Conservation (phyloP, 2,888 invertebrate species). For the Microctonus aethiopoides region DNA sequence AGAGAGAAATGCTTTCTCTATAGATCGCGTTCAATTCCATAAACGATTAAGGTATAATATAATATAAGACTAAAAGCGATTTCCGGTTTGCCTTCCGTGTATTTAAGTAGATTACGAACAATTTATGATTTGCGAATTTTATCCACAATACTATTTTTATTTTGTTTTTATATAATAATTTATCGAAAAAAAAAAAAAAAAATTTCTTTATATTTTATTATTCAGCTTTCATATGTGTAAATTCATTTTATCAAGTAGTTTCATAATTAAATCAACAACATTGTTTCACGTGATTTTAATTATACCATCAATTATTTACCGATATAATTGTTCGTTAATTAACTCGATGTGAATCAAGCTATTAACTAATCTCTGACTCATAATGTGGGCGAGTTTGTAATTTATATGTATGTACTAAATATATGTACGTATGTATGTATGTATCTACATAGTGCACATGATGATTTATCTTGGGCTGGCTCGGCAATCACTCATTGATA, state of each 20-base stretch:
- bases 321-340: neutral
- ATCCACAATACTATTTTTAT: conserved; percentile 2
- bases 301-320: conserved; percentile 4
- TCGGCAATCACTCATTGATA: neutral
- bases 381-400: neutral
- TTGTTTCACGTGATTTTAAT: neutral
- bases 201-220: neutral
- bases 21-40: conserved; percentile 20
- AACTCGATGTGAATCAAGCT: conserved; percentile 7
- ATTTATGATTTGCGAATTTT: neutral
- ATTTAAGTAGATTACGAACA: conserved; percentile 13
- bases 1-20: conserved; percentile 8
- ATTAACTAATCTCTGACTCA: conserved; percentile 14
- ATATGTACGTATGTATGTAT: too few species aligned
- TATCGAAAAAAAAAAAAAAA: too few species aligned
- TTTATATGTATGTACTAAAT: too few species aligned
- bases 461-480: neutral
- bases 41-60: conserved; percentile 25
- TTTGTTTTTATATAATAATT: neutral
- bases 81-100: conserved; percentile 1
- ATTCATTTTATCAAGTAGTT: neutral
- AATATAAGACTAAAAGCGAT: neutral
- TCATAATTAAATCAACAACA: neutral
- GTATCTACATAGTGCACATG: neutral
- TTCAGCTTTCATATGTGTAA: neutral